Percentiles rank a stretch among this genome's conserved stretches.
Evolutionary conservation across 2,113 vertebrate species (phyloP).

Genomic region (Cebus imitator): DNA sequence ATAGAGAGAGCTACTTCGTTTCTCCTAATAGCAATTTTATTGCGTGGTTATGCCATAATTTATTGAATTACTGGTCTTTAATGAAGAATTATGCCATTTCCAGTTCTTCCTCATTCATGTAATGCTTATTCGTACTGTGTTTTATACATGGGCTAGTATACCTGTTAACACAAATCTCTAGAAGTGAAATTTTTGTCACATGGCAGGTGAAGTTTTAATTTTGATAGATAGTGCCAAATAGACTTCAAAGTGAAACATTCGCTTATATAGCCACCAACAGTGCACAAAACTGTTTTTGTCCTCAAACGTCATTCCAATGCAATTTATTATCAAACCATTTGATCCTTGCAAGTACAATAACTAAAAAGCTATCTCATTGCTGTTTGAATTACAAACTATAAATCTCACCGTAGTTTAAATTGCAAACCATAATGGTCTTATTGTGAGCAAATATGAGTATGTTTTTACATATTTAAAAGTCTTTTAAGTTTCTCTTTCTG

Average conservation of each 20-base stretch:
- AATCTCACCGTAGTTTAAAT: no score
- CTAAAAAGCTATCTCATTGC: background rate
- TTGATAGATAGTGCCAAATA: background rate
- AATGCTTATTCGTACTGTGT: background rate
- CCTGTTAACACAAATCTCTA: background rate
- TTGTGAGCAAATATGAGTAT: background rate
- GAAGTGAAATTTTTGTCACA: background rate
- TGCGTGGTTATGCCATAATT: background rate
- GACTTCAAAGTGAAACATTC: background rate
- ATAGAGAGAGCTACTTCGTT: background rate
- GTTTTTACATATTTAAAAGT: background rate
- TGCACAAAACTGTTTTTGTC: background rate
- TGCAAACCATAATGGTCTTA: background rate
- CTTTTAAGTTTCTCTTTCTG: background rate
- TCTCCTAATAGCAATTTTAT: background rate
- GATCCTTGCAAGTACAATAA: background rate
- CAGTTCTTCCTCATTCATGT: background rate
- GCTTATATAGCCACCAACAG: background rate
- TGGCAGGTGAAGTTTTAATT: background rate
- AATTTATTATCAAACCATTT: conserved; percentile 28
- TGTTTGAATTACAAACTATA: background rate
- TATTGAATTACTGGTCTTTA: background rate
- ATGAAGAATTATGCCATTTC: background rate
- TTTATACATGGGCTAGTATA: background rate
- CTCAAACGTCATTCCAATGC: background rate